Evolutionary conservation across 2,888 invertebrate genomes (phyloP).

Genomic region (Prosopocoilus inquinatus): DNA sequence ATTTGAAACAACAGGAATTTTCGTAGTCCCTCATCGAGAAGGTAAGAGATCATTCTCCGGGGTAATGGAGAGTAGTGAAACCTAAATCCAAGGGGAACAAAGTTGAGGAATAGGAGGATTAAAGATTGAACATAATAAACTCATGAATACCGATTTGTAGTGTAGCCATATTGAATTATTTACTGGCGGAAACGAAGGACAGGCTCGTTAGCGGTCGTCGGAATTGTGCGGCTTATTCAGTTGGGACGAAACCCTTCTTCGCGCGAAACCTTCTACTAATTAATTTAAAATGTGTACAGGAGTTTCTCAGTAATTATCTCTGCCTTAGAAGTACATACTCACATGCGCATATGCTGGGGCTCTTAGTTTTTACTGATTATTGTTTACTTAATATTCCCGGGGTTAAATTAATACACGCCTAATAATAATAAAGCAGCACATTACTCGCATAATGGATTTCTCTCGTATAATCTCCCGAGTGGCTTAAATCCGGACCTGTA

Average conservation of each 20-base stretch:
- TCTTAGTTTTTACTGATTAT: slow-evolving; percentile 21
- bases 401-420: slow-evolving; percentile 27
- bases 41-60: slow-evolving; percentile 19
- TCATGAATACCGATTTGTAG: slow-evolving; percentile 39
- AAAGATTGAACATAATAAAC: slow-evolving; percentile 40
- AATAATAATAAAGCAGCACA: slow-evolving; percentile 30
- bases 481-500: background rate
- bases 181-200: slow-evolving; percentile 24
- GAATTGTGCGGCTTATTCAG: slow-evolving; percentile 28
- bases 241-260: slow-evolving; percentile 28
- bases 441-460: slow-evolving; percentile 29
- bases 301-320: slow-evolving; percentile 27
- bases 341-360: slow-evolving; percentile 12
- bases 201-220: slow-evolving; percentile 26
- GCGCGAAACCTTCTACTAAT: slow-evolving; percentile 29
- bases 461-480: slow-evolving; percentile 23
- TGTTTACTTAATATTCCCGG: slow-evolving; percentile 24
- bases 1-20: slow-evolving; percentile 17
- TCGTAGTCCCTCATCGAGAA: slow-evolving; percentile 26
- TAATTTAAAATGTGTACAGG: slow-evolving; percentile 33
- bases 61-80: slow-evolving; percentile 24
- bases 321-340: slow-evolving; percentile 7
- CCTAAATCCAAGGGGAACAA: slow-evolving; percentile 26
- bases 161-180: slow-evolving; percentile 35
- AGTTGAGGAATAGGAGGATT: slow-evolving; percentile 32